Evolutionary conservation across 2,888 invertebrate genomes (phyloP).

Genomic region (Electrophaes corylata): DNA sequence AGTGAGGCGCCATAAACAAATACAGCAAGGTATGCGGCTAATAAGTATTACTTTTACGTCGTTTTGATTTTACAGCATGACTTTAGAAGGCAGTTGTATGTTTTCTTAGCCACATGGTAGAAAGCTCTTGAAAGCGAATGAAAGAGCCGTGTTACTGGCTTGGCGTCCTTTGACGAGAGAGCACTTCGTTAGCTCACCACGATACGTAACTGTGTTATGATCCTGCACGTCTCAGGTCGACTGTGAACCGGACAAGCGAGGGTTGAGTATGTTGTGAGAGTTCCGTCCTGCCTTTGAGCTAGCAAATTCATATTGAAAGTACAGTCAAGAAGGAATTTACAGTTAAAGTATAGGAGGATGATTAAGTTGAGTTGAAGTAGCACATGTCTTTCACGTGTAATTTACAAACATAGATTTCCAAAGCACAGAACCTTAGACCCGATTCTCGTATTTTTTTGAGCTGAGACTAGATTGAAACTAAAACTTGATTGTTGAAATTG

Average conservation of each 20-base stretch:
- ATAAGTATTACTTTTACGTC: not conserved
- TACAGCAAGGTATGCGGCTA: too few relatives aligned
- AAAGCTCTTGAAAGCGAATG: constrained; percentile 46
- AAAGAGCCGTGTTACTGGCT: constrained; percentile 52
- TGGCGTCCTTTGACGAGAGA: constrained; percentile 56
- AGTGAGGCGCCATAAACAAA: too few relatives aligned
- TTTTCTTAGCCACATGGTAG: constrained; percentile 20
- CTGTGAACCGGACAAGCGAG: constrained; percentile 28
- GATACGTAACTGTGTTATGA: constrained; percentile 58
- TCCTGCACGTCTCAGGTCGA: constrained; percentile 53
- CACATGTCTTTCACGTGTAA: too few relatives aligned
- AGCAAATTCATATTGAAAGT: not conserved
- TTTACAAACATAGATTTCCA: too few relatives aligned
- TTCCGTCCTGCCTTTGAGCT: constrained; percentile 9
- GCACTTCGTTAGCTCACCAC: constrained; percentile 62
- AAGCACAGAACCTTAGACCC: too few relatives aligned
- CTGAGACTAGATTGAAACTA: too few relatives aligned
- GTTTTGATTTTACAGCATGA: not conserved
- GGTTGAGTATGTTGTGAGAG: constrained; percentile 5
- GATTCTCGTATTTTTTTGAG: too few relatives aligned
- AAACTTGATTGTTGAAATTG: too few relatives aligned
- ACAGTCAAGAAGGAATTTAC: not conserved
- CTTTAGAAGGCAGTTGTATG: not conserved
- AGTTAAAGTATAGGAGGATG: not conserved
- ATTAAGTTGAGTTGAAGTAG: too few relatives aligned